Conservation (phyloP, 53 echinoderm and acorn worm genomes). For the Luidia sarsii region DNA sequence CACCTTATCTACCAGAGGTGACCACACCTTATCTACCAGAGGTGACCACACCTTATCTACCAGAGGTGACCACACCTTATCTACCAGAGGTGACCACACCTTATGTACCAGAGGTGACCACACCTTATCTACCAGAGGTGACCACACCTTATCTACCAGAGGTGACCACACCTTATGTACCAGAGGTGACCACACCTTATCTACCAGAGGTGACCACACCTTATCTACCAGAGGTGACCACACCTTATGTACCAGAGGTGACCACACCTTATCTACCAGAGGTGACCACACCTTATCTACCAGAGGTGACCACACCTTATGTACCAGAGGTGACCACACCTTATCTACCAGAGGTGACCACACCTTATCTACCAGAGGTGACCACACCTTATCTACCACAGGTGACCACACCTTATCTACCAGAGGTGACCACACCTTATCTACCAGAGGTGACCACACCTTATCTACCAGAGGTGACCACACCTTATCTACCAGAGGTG, state of each 20-base stretch:
- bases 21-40: background rate
- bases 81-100: background rate
- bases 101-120: constrained; percentile 5
- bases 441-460: background rate
- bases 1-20: background rate
- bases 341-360: constrained; percentile 10
- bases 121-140: background rate
- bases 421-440: background rate
- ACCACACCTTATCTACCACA: constrained; percentile 5
- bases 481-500: background rate
- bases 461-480: constrained; percentile 2
- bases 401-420: constrained; percentile 6
- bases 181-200: background rate
- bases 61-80: constrained; percentile 3
- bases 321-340: constrained; percentile 18
- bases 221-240: background rate
- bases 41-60: background rate
- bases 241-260: background rate
- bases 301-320: constrained; percentile 14
- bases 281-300: constrained; percentile 1
- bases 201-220: background rate
- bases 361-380: background rate
- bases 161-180: constrained; percentile 9
- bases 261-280: background rate
- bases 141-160: constrained; percentile 3